Base-by-base conservation (phyloP, 1,140 invertebrate genomes). In the Akabosia matsudoensis region DNA sequence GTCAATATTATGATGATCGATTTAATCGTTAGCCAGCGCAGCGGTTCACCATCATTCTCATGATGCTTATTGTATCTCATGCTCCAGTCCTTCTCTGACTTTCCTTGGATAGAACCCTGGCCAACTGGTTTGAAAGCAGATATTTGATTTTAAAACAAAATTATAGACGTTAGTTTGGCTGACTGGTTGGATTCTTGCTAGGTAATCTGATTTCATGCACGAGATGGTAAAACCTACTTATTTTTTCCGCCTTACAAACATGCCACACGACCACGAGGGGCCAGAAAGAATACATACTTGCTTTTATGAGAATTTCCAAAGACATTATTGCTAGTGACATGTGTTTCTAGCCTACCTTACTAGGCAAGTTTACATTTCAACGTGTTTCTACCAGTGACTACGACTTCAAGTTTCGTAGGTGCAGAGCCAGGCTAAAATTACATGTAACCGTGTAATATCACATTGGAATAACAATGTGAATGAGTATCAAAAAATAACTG, bases 291-390 rank as follows among this genome's bases (percentile, higher is more conserved):
- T n/a, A 61, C 22, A 61, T 67, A n/a, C 26, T 67, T 67, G 61
- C 31, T 67, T 67, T 67, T 67, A 67, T 67, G 61, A 67, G 61
- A 67, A 61, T 67, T 31, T 67, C 54, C 61, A 67, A 67, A 67
- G 61, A 67, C 61, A 22, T 67, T 67, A 67, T 67, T 67, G 28
- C 26, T 30, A 67, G 31, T 67, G 61, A 67, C 61, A 67, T 67
- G 61, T 67, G 61, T 67, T 67, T 30, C 22, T 22, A 3, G 3
- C 54, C 54, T 45, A 45, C 37, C 37, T 45, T 18, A 18, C 37
- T 45, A 45, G n/a, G n/a, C n/a, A n/a, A n/a, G n/a, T n/a, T n/a
- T n/a, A n/a, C n/a, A n/a, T n/a, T n/a, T n/a, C n/a, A n/a, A n/a
- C n/a, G n/a, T n/a, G n/a, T n/a, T n/a, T n/a, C n/a, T n/a, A n/a